These are phyloP conservation scores for Micrastur ruficollis DNA, from an alignment of 2,797 vertebrate genomes.

Conservation along the genomic window DNA sequence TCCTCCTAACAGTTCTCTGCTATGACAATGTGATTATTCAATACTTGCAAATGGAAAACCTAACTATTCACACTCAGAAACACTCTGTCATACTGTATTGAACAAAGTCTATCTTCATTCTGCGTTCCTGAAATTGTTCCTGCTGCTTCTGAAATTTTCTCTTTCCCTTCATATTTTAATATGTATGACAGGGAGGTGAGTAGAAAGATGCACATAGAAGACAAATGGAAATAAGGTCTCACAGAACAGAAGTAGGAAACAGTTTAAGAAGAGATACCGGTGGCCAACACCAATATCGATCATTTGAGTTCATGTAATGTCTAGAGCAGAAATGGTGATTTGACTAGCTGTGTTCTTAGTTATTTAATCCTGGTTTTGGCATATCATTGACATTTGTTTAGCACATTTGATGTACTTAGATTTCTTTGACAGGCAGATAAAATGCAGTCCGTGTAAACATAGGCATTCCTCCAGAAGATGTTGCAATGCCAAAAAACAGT, in stretches of 20 bases:
- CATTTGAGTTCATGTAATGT: background rate
- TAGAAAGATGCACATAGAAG: background rate
- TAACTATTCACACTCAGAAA: background rate
- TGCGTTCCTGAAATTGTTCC: background rate
- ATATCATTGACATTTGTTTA: background rate
- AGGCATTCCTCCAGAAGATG: background rate
- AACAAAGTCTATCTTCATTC: background rate
- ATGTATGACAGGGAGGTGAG: background rate
- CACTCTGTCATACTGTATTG: background rate
- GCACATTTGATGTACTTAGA: background rate
- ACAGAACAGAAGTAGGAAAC: background rate
- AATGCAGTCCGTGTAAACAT: background rate
- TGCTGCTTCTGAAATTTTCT: background rate
- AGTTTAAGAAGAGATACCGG: background rate
- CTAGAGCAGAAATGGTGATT: background rate
- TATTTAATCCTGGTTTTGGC: background rate
- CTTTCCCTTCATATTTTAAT: background rate
- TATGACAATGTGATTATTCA: background rate
- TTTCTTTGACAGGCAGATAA: background rate
- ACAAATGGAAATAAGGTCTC: background rate
- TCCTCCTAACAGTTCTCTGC: background rate
- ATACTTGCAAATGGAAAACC: background rate
- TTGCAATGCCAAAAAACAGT: background rate
- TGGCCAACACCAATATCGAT: background rate
- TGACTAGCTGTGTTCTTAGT: background rate